Percentiles rank a stretch among this genome's conserved stretches.
phyloP scores from a whole-genome alignment of 2,888 invertebrate genomes.

The Lochmaea capreae region DNA sequence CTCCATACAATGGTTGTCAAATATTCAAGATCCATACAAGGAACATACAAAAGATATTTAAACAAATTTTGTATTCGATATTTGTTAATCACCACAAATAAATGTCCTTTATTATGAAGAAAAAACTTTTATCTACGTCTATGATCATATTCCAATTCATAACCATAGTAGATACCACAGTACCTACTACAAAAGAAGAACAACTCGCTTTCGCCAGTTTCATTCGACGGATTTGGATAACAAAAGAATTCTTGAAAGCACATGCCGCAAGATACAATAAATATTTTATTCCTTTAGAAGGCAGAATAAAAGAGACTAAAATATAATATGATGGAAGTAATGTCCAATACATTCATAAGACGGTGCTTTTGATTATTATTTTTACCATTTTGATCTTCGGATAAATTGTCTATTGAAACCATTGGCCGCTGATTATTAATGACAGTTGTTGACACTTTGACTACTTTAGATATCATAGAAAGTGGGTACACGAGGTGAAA shows the following conservation, averaged over 20 bases:
- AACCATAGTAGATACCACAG: conserved; percentile 16
- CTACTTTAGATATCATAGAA: neutral
- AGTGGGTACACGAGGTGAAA: neutral
- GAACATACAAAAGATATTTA: no score
- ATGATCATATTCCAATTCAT: conserved; percentile 33
- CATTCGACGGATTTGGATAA: conserved; percentile 48
- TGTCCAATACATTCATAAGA: conserved; percentile 36
- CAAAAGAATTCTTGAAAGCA: conserved; percentile 47
- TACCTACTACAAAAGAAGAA: conserved; percentile 38
- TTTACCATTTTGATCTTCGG: conserved; percentile 29
- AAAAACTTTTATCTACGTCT: conserved; percentile 21
- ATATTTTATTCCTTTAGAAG: conserved; percentile 36
- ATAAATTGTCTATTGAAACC: conserved; percentile 32
- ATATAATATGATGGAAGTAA: conserved; percentile 37
- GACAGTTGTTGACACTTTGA: conserved; percentile 13
- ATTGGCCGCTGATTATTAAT: conserved; percentile 26
- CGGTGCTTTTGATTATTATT: conserved; percentile 34
- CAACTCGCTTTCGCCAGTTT: conserved; percentile 41
- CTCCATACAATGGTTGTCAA: no score
- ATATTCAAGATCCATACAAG: no score
- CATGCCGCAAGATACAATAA: conserved; percentile 37
- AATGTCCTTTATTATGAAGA: neutral
- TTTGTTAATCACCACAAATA: neutral
- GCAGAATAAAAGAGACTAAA: conserved; percentile 34
- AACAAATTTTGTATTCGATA: no score